Evolutionary conservation across 2,113 vertebrate species (phyloP), one percentile per base, ranked within the genome.

Genomic region (Anarrhichthys ocellatus): DNA sequence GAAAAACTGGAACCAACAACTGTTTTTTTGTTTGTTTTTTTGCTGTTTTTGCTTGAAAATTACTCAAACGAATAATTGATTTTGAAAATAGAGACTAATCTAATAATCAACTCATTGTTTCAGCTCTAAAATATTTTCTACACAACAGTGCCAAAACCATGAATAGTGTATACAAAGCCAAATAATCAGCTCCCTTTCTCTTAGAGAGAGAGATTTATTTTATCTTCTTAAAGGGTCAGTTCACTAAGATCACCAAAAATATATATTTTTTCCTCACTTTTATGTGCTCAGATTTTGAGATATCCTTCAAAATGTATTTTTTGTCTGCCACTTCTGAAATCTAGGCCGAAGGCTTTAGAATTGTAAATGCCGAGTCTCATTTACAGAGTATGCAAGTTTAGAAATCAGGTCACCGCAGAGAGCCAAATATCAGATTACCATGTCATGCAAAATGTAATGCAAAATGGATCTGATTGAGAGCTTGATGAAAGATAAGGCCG

Each of bases 371-470:
- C 2, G 48, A 50, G 70, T 64, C 9, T 38, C 22, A 63, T 42
- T 13, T 24, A 40, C 6, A 73, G 18, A 5, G n/a, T 22, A 14
- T 29, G 20, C 4, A 18, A 54, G 17, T n/a, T 66, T 58, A 58
- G 13, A 62, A 42, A 48, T 29, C 11, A 62, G 36, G 3, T 66
- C 66, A 17, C 44, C 38, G 44, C 22, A 50, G 24, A 61, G 32
- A 44, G 52, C 1, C 76, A 62, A 1, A 1, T 42, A 29, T 83
- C 22, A 48, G 2, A 73, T 40, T 15, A 78, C 20, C n/a, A 75
- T 11, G 17, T 59, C 32, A 66, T n/a, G n/a, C 29, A 56, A 36
- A 77, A 83, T 29, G 11, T 63, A 68, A 79, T 6, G 9, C 29
- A 40, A 54, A n/a, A n/a, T 34, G 10, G 6, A 46, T 79, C 24